Percentiles rank a stretch among this genome's conserved stretches.
phyloP scores from a whole-genome alignment of 2,888 invertebrate genomes.

The Noctuana brunneofusca region DNA sequence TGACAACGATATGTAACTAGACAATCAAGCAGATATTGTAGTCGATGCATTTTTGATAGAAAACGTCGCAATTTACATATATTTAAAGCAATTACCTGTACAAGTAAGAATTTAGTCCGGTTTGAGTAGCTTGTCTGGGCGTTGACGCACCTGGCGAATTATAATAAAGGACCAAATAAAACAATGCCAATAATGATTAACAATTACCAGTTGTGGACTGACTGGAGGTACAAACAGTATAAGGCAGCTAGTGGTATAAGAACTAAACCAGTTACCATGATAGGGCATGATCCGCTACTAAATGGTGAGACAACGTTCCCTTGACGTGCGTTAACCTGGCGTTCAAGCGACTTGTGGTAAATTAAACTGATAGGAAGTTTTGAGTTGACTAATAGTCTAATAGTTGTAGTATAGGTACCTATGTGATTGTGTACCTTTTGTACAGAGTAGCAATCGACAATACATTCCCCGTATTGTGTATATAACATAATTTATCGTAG shows the following conservation, averaged over 20 bases:
- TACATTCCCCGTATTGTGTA: too few species aligned
- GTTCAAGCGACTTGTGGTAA: slow-evolving; percentile 17
- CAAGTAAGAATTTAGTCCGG: slow-evolving; percentile 45
- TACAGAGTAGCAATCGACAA: too few species aligned
- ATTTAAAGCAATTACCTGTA: slow-evolving; percentile 30
- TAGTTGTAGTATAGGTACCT: too few species aligned
- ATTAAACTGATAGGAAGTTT: slow-evolving; percentile 35
- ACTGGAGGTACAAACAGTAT: slow-evolving; percentile 42
- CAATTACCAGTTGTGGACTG: slow-evolving; percentile 48
- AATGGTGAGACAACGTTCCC: slow-evolving; percentile 30
- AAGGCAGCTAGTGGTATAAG: slow-evolving; percentile 29
- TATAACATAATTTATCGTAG: too few species aligned
- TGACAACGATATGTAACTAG: not conserved
- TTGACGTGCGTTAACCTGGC: slow-evolving; percentile 33
- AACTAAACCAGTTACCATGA: slow-evolving; percentile 33
- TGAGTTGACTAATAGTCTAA: not conserved
- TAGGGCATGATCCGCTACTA: slow-evolving; percentile 28
- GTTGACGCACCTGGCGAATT: slow-evolving; percentile 58
- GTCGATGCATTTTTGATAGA: not conserved
- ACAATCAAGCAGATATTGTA: slow-evolving; percentile 1
- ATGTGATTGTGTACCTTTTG: too few species aligned
- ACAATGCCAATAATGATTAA: slow-evolving; percentile 47
- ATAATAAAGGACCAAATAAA: slow-evolving; percentile 54
- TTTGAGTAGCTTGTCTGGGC: slow-evolving; percentile 46
- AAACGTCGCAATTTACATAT: slow-evolving; percentile 16